phyloP scores from a whole-genome alignment of 2,113 vertebrate species.

The Pseudorectes ferrugineus region DNA sequence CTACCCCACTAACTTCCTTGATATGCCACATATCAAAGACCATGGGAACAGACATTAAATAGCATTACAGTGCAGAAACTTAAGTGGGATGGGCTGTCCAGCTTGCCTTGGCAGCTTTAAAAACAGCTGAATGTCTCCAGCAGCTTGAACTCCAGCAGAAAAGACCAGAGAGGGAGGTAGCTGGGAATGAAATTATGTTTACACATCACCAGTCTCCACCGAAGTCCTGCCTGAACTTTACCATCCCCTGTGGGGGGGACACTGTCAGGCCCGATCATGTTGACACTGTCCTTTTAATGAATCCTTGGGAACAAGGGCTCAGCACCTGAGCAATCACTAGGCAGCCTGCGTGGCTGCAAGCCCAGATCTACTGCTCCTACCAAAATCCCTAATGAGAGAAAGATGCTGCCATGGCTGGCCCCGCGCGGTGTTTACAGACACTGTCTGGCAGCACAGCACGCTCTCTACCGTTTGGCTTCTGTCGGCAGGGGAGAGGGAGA shows the following conservation, averaged over 20 bases:
- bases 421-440: slow-evolving; percentile 56
- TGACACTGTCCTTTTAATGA: slow-evolving; percentile 24
- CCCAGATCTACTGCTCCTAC: slow-evolving; percentile 63
- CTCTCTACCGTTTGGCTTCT: slow-evolving; percentile 76
- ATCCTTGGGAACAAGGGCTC: not conserved
- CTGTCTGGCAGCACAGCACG: slow-evolving; percentile 69
- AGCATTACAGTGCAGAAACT: not conserved
- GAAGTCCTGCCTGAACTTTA: not conserved
- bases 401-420: slow-evolving; percentile 77
- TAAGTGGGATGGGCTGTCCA: not conserved
- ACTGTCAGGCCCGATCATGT: not conserved
- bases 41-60: not conserved
- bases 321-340: slow-evolving; percentile 29
- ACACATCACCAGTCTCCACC: not conserved
- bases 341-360: not conserved
- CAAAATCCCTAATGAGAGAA: slow-evolving; percentile 76
- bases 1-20: not conserved
- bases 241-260: not conserved
- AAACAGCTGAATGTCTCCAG: not conserved
- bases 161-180: not conserved
- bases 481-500: slow-evolving; percentile 11
- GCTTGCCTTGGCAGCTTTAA: not conserved
- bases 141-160: not conserved
- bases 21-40: not conserved
- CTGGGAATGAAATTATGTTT: not conserved